Percentiles rank a stretch among this genome's conserved stretches.
Conservation (phyloP, 2,113 vertebrate genomes). For the Forbesichthys agassizii region DNA sequence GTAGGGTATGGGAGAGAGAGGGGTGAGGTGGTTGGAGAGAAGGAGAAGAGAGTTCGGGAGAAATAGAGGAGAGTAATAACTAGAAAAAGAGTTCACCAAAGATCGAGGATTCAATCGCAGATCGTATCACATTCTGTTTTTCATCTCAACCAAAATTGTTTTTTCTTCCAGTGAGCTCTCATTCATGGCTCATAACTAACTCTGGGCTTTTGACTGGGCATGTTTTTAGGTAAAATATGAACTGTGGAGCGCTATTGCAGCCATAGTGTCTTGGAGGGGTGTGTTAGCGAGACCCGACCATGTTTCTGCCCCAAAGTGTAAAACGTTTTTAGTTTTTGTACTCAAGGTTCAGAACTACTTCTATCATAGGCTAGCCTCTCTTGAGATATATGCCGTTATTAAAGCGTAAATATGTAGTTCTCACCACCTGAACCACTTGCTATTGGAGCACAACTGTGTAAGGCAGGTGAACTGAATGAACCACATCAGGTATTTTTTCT, state of each 20-base stretch:
- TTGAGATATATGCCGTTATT: no score
- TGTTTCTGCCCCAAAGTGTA: constrained; percentile 26
- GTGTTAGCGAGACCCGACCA: constrained; percentile 34
- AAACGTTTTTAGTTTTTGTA: constrained; percentile 21
- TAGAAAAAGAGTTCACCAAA: constrained; percentile 64
- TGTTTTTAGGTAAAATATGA: constrained; percentile 47
- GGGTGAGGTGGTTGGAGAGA: neutral
- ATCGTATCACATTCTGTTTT: constrained; percentile 55
- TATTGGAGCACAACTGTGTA: no score
- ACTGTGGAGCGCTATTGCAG: constrained; percentile 15
- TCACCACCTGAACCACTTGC: no score
- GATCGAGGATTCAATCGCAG: constrained; percentile 63
- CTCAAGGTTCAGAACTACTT: constrained; percentile 14
- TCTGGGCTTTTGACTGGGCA: constrained; percentile 42
- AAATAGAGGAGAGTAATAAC: constrained; percentile 57
- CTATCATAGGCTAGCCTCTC: neutral
- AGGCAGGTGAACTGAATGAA: no score
- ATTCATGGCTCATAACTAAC: constrained; percentile 47
- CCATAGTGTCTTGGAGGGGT: constrained; percentile 14
- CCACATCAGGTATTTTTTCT: no score
- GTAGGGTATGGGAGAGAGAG: neutral
- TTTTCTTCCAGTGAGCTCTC: constrained; percentile 32
- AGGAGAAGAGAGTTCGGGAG: constrained; percentile 2
- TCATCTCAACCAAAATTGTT: constrained; percentile 59
- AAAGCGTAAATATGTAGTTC: constrained; percentile 3